A percentile compares a stretch with the other conserved stretches of the same genome.
Conservation (phyloP, 2,888 invertebrate species). For the Dascillus cervinus region DNA sequence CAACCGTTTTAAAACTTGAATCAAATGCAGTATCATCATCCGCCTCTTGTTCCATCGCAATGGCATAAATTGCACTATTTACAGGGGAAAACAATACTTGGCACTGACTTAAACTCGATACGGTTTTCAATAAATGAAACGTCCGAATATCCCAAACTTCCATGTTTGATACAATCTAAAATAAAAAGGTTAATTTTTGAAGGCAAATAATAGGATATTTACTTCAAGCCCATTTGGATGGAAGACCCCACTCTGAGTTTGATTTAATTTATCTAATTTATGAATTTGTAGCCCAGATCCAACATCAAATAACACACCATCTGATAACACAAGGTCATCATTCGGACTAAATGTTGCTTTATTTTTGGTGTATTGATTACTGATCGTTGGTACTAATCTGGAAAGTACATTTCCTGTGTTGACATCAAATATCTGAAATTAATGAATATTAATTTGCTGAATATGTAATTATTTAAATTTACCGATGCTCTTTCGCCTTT, state of each 20-base stretch:
- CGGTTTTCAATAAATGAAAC: conserved; percentile 88
- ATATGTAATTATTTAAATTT: conserved; percentile 24
- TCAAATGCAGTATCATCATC: conserved; percentile 71
- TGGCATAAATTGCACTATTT: conserved; percentile 83
- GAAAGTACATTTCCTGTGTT: conserved; percentile 67
- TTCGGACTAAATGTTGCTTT: conserved; percentile 89
- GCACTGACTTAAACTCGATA: conserved; percentile 88
- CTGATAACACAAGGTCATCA: conserved; percentile 90
- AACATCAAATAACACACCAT: conserved; percentile 94
- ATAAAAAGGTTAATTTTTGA: conserved; percentile 15
- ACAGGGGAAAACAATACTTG: conserved; percentile 79
- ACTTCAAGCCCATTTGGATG: conserved; percentile 94
- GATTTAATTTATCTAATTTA: conserved; percentile 96
- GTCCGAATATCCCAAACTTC: conserved; percentile 98
- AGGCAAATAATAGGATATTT: conserved; percentile 22
- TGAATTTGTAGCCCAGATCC: conserved; percentile 82
- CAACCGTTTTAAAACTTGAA: conserved; percentile 91
- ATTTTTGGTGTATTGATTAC: conserved; percentile 91
- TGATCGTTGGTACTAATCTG: conserved; percentile 69
- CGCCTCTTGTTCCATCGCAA: conserved; percentile 65
- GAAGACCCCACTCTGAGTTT: conserved; percentile 89
- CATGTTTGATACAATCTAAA: conserved; percentile 86
- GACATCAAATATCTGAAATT: conserved; percentile 79
- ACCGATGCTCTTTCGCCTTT: conserved; percentile 73
- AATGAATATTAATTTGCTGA: not conserved